phyloP scores from a whole-genome alignment of 2,113 vertebrate genomes.

The Pygathrix nemaeus region DNA sequence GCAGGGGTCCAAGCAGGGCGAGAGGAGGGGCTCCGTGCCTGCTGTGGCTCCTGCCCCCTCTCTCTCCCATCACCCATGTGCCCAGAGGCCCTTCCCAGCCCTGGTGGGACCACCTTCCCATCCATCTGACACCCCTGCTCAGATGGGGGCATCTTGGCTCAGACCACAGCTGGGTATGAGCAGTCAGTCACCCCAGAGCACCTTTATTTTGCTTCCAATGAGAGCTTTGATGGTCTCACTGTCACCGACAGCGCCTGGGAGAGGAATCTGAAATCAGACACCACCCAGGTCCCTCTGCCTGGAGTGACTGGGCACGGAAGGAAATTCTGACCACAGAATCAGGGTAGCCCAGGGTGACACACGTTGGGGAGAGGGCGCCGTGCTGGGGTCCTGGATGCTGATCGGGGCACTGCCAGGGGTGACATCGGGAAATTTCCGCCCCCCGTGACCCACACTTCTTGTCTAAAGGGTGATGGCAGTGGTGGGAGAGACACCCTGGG shows the following conservation, averaged over 20 bases:
- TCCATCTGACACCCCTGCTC: background rate
- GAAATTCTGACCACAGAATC: background rate
- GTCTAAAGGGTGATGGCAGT: background rate
- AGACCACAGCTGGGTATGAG: too few species aligned
- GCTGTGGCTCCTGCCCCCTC: background rate
- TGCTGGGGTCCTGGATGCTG: background rate
- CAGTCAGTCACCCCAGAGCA: accelerated
- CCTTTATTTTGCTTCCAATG: too few species aligned
- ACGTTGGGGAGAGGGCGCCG: accelerated
- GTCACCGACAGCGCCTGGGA: background rate
- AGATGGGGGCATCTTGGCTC: background rate
- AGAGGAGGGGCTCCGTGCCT: background rate
- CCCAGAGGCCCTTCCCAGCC: too few species aligned
- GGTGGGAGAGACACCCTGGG: background rate
- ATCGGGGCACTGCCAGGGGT: accelerated
- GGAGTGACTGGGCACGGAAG: background rate
- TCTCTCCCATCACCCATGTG: too few species aligned
- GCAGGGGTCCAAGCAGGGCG: accelerated
- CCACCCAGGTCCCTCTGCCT: background rate
- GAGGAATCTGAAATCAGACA: background rate
- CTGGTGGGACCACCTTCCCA: accelerated
- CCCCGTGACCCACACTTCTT: background rate
- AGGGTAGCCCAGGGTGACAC: background rate
- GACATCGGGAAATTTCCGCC: accelerated
- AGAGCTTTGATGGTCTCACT: background rate